phyloP scores from a whole-genome alignment of 2,797 vertebrate genomes.

The Muscicapa striata region DNA sequence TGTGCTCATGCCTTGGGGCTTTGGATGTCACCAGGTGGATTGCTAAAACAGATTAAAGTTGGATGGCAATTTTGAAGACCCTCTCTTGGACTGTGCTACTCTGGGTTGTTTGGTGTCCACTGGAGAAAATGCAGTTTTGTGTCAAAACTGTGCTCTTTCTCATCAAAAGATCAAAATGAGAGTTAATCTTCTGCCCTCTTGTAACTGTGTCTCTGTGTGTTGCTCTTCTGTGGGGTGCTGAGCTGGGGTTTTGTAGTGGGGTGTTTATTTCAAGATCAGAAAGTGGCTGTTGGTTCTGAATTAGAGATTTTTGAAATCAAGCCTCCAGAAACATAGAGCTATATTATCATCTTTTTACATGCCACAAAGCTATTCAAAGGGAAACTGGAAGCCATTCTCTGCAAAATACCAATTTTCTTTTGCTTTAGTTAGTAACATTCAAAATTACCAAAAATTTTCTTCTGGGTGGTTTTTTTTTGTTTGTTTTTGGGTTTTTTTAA shows the following conservation, averaged over 20 bases:
- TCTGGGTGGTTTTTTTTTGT: background rate
- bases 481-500: background rate
- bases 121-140: background rate
- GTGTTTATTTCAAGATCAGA: background rate
- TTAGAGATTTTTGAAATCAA: background rate
- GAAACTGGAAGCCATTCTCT: background rate
- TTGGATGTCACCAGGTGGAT: background rate
- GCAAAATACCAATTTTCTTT: background rate
- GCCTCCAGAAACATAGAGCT: fast-evolving
- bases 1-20: background rate
- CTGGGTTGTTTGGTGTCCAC: background rate
- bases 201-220: background rate
- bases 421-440: background rate
- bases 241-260: background rate
- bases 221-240: background rate
- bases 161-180: background rate
- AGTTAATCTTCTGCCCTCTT: background rate
- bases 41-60: background rate
- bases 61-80: background rate
- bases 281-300: background rate
- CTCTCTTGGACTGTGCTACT: background rate
- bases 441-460: fast-evolving
- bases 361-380: background rate
- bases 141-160: background rate
- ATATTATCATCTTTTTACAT: background rate